Evolutionary conservation across 2,888 invertebrate genomes (phyloP).

Genomic region (Drosophila neotestacea): DNA sequence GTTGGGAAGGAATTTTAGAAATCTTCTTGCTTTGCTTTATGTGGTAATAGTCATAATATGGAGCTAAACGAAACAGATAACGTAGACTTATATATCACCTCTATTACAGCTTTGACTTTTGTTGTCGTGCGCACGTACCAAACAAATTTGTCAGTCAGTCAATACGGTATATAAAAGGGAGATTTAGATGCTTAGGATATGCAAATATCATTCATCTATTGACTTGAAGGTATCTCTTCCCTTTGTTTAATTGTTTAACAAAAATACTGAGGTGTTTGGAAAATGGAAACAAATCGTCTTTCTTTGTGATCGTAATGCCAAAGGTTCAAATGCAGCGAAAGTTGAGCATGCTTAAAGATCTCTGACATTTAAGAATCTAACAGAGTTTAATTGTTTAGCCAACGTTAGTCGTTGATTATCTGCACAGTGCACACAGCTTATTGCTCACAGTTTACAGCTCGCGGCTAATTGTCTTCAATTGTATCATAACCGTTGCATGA

Average conservation of each 20-base stretch:
- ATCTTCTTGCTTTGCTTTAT: conserved; percentile 33
- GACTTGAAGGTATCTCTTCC: background rate
- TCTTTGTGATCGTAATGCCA: conserved; percentile 27
- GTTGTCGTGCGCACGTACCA: conserved; percentile 50
- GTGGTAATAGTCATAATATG: conserved; percentile 61
- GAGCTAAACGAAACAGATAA: conserved; percentile 37
- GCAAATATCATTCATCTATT: conserved; percentile 35
- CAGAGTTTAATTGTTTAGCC: conserved; percentile 42
- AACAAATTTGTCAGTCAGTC: conserved; percentile 65
- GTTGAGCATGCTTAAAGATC: conserved; percentile 16
- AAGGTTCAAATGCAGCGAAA: conserved; percentile 47
- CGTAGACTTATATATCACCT: conserved; percentile 30
- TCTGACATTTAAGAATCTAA: conserved; percentile 32
- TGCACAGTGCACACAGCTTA: conserved; percentile 5
- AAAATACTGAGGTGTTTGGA: conserved; percentile 2
- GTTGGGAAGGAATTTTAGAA: conserved; percentile 20
- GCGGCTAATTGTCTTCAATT: conserved; percentile 75
- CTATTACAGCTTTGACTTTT: conserved; percentile 22
- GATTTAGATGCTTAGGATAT: conserved; percentile 40
- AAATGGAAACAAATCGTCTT: conserved; percentile 27
- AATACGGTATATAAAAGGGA: conserved; percentile 19
- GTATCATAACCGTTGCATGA: conserved; percentile 78
- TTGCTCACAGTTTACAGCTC: conserved; percentile 16
- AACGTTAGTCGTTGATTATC: conserved; percentile 49
- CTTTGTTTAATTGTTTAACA: conserved; percentile 11